These are phyloP conservation scores for Cremastobaeus sp. DNA, from an alignment of 2,888 invertebrate species.

Conservation along the genomic window DNA sequence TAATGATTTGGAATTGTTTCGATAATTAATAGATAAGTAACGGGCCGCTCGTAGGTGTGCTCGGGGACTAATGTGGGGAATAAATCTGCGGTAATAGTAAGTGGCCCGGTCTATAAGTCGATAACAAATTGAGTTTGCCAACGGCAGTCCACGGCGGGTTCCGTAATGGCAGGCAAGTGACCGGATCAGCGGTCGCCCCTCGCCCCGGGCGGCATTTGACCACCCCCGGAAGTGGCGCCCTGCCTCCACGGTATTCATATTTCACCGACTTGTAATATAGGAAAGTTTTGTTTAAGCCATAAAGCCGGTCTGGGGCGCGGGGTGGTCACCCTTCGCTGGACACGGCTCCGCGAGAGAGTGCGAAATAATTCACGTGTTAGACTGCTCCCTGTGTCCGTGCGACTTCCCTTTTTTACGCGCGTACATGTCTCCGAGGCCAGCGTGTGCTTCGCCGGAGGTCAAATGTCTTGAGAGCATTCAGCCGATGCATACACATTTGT, in stretches of 20 bases:
- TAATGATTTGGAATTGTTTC: slow-evolving; percentile 30
- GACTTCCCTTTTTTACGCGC: slow-evolving; percentile 65
- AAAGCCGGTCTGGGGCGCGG: slow-evolving; percentile 69
- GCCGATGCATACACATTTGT: slow-evolving; percentile 6
- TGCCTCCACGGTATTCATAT: slow-evolving; percentile 75
- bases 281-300: slow-evolving; percentile 78
- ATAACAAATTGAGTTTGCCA: slow-evolving; percentile 78
- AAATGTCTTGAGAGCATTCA: slow-evolving; percentile 57
- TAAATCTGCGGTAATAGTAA: slow-evolving; percentile 79
- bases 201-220: slow-evolving; percentile 17
- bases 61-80: slow-evolving; percentile 75
- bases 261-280: slow-evolving; percentile 77
- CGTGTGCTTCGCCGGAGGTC: slow-evolving; percentile 57
- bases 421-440: slow-evolving; percentile 49
- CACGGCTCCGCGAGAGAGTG: slow-evolving; percentile 65
- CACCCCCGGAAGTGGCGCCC: slow-evolving; percentile 63
- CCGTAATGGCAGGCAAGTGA: slow-evolving; percentile 77
- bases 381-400: slow-evolving; percentile 62
- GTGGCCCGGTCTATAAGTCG: slow-evolving; percentile 78
- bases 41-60: slow-evolving; percentile 67
- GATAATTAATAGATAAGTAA: slow-evolving; percentile 77
- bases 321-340: slow-evolving; percentile 69
- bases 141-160: slow-evolving; percentile 69
- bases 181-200: slow-evolving; percentile 70
- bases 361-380: slow-evolving; percentile 73